Evolutionary conservation across 2,797 vertebrate species (phyloP), one percentile per base, ranked within the genome.

Genomic region (Phoebastria nigripes): DNA sequence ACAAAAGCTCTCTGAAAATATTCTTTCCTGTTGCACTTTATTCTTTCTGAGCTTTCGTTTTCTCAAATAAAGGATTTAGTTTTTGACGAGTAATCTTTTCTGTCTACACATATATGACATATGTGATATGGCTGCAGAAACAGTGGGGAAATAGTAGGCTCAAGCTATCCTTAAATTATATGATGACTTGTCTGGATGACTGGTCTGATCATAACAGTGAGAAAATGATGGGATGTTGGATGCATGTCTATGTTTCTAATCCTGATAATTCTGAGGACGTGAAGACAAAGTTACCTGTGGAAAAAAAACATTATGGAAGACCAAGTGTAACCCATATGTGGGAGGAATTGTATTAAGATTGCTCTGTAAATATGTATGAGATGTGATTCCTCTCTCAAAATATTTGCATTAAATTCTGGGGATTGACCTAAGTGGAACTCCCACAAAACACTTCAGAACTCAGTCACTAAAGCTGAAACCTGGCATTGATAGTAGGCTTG

Each of bases 21-120:
- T 56, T 89, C 46, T 86, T 94, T 87, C 63, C 42, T 91, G 78
- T 59, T 89, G 55, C 41, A 58, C 79, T 94, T 90, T 87, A 78
- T 73, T 92, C 25, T 79, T 93, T 83, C 73, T 37, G 25, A 94
- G 67, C 35, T 85, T 91, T 87, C 8, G 0, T 56, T 92, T 84
- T 95, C 54, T 89, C 55, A 67, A 29, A 55, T 61, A 77, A 59
- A 58, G n/a, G 59, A 58, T 82, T 93, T 61, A 1, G 14, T 1
- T 93, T 94, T 85, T 89, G 74, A 70, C 2, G 4, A 87, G 31
- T 92, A 90, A 95, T 84, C 61, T 89, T 35, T 91, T 94, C 93
- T 83, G 39, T 83, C 81, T 73, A 33, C 82, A 95, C 65, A 39
- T 82, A 65, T 18, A 46, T 77, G 85, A 89, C 86, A 82, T 73